phyloP scores from a whole-genome alignment of 2,797 vertebrate species.

The Typhlichthys eigenmanni region DNA sequence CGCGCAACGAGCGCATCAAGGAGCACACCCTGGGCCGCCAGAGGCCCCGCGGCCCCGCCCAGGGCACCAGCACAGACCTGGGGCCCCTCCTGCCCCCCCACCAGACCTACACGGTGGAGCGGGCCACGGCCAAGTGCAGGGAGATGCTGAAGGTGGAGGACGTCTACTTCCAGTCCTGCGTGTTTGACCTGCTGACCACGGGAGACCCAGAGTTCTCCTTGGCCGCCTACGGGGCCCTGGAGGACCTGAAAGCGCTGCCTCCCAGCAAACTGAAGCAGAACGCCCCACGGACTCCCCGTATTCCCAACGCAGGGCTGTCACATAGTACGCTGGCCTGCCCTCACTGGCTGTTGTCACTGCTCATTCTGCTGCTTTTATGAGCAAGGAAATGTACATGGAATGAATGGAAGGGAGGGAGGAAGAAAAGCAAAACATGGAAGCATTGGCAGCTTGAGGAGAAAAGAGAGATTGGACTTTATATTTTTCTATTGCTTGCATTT shows the following conservation, averaged over 20 bases:
- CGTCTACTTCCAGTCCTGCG: constrained; percentile 85
- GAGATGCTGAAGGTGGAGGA: constrained; percentile 84
- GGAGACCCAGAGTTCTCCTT: constrained; percentile 84
- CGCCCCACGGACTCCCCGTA: constrained; percentile 71
- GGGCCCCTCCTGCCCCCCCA: constrained; percentile 66
- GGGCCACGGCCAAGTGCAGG: constrained; percentile 79
- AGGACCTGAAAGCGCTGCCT: constrained; percentile 83
- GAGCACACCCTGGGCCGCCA: constrained; percentile 79
- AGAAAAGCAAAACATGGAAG: constrained; percentile 55
- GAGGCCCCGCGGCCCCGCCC: constrained; percentile 51
- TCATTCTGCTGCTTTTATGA: constrained; percentile 73
- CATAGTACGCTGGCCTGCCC: constrained; percentile 26
- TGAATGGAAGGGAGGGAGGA: constrained; percentile 13
- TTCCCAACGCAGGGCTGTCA: constrained; percentile 45
- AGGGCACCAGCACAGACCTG: constrained; percentile 52
- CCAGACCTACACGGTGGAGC: constrained; percentile 77
- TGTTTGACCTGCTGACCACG: constrained; percentile 85
- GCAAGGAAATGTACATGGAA: constrained; percentile 31
- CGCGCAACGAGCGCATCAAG: constrained; percentile 82
- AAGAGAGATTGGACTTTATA: constrained; percentile 37
- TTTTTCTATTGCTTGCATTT: constrained; percentile 22
- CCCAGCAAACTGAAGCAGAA: constrained; percentile 81
- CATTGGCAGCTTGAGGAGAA: constrained; percentile 68
- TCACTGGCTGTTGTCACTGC: constrained; percentile 52
- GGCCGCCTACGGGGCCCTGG: constrained; percentile 81